These are phyloP conservation scores for Eupithecia dodoneata DNA, from an alignment of 2,888 invertebrate genomes.

Conservation along the genomic window DNA sequence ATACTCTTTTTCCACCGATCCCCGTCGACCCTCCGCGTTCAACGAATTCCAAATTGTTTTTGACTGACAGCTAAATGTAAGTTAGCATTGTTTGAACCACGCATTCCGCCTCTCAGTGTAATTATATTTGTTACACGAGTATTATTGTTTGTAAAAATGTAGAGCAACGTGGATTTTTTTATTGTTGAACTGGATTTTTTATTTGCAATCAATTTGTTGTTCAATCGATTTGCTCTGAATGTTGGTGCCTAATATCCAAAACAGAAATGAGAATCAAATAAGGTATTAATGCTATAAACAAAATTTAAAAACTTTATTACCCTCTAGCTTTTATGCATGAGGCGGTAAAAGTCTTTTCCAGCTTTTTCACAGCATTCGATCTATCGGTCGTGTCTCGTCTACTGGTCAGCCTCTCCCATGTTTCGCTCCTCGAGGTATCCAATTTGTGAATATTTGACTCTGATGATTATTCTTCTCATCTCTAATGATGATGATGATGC, in stretches of 20 bases:
- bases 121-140: conserved; percentile 70
- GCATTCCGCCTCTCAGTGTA: conserved; percentile 75
- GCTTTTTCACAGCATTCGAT: neutral
- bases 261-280: neutral
- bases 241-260: neutral
- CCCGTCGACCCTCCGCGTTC: conserved; percentile 76
- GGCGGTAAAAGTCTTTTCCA: too few species aligned
- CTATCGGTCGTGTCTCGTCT: neutral
- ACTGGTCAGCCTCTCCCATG: neutral
- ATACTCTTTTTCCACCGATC: conserved; percentile 61
- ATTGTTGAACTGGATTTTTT: neutral
- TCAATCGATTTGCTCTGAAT: neutral
- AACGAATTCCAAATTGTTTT: conserved; percentile 85
- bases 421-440: neutral
- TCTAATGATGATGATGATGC: neutral
- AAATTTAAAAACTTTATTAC: too few species aligned
- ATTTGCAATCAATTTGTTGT: neutral
- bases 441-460: neutral
- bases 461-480: neutral
- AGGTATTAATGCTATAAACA: too few species aligned
- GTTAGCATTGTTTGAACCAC: conserved; percentile 83
- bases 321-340: too few species aligned
- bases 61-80: conserved; percentile 85
- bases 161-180: conserved; percentile 35
- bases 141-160: conserved; percentile 32